These are phyloP conservation scores for Euplagia quadripunctaria DNA, from an alignment of 2,888 invertebrate genomes.

Conservation along the genomic window DNA sequence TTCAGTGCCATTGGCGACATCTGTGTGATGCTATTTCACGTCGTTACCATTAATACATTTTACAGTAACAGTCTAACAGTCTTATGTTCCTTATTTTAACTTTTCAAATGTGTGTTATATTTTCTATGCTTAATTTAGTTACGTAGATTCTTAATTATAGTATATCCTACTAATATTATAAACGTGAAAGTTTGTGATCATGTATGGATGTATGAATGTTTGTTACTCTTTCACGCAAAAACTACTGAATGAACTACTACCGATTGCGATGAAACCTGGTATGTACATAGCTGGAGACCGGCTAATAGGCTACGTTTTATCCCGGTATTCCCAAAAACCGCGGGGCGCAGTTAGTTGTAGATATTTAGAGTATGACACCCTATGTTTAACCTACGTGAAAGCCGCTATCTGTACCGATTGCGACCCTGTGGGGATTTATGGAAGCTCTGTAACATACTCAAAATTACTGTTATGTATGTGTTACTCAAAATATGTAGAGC, in stretches of 20 bases:
- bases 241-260: too few species aligned
- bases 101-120: background rate
- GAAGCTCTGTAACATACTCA: background rate
- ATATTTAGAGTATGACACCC: background rate
- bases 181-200: too few species aligned
- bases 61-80: slow-evolving; percentile 8
- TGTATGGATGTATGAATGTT: too few species aligned
- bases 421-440: background rate
- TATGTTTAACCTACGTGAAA: background rate
- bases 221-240: too few species aligned
- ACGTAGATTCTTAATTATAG: background rate
- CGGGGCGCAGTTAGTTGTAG: too few species aligned
- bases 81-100: slow-evolving; percentile 2
- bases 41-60: slow-evolving; percentile 13
- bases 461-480: background rate
- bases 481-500: background rate
- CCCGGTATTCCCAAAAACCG: too few species aligned
- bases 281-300: background rate
- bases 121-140: background rate
- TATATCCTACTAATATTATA: too few species aligned
- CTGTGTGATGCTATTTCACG: slow-evolving; percentile 17
- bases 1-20: slow-evolving; percentile 21
- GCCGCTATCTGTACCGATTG: background rate
- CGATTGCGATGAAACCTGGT: too few species aligned
- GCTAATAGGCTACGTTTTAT: background rate